Base-by-base conservation (phyloP, 92 coral and sea anemone species). In the Porites rus region DNA sequence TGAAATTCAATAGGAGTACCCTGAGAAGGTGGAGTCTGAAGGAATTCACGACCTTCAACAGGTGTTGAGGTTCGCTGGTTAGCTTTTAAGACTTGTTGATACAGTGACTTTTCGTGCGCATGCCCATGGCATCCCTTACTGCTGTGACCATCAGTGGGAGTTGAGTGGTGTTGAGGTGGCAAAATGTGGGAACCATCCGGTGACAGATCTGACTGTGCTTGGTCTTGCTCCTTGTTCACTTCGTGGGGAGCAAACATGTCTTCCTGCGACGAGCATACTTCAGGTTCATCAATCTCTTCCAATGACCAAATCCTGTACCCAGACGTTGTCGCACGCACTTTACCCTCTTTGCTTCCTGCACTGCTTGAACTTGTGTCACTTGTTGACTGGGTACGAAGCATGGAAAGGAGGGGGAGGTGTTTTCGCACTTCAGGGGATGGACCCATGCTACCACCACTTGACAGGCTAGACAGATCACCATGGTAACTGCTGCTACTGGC, bases 351-450 rank as follows among this genome's bases (percentile, higher is more conserved):
- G 69, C 92, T 88, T 6, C 75, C 88, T 10, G 90, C 80, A 62
- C 96, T 89, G 56, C 91, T 91, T 1, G 84, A 24, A 79, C 96
- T 93, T 6, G 89, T 79, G 59, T 93, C 96, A 59, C 93, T 92
- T 1, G 81, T 84, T 51, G 92, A 84, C 60, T 91, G 94, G 6
- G 92, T 85, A 2, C 92, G 90, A 11, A 80, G 56, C 58, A 31
- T 46, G 6, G 78, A 52, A 56, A 31, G 83, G 7, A 88, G 84
- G 1, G 90, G 88, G 31, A 68, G 63, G 58, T 80, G 90, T 56
- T 69, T 79, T 51, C 78, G 87, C 17, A 76, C 62, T 71, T 72
- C 94, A 18, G 92, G 71, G 17, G 91, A 88, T 11, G 78, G 38
- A 3, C 73, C 87, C 22, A 75, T 75, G 19, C 94, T 87, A 68